Conservation (phyloP, 2,113 vertebrate genomes). For the Pelodiscus sinensis region DNA sequence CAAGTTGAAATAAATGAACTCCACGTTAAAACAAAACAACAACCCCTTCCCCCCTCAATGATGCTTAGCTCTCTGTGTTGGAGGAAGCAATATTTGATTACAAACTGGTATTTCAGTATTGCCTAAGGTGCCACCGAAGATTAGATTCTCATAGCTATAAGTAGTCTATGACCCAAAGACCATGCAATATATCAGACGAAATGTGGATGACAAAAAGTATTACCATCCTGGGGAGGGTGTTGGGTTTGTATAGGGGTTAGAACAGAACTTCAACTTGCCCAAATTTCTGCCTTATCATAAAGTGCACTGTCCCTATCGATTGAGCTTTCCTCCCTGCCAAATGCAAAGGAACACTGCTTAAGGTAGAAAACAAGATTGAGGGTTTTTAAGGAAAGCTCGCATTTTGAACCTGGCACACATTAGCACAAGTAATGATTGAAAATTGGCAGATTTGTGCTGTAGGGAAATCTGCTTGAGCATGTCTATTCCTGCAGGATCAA, state of each 20-base stretch:
- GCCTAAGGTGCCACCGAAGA: background rate
- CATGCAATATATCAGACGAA: background rate
- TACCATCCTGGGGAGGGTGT: background rate
- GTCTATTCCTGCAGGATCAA: background rate
- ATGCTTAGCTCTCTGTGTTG: background rate
- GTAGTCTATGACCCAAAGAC: background rate
- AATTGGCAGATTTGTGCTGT: background rate
- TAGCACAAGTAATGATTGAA: background rate
- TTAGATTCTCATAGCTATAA: background rate
- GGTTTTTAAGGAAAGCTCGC: conserved; percentile 13
- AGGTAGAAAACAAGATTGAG: background rate
- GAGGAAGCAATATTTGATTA: background rate
- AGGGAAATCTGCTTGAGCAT: background rate
- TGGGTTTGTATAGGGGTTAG: conserved; percentile 24
- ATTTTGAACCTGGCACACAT: conserved; percentile 7
- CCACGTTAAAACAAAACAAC: too few species aligned
- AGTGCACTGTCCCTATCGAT: background rate
- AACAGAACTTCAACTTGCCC: background rate
- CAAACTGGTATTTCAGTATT: background rate
- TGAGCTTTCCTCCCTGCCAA: conserved; percentile 1
- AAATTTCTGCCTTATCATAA: conserved; percentile 8
- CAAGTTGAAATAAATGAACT: background rate
- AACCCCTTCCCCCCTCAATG: too few species aligned
- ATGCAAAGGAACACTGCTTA: background rate
- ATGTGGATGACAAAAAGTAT: background rate